phyloP scores from a whole-genome alignment of 2,888 invertebrate genomes.

The Ochlodes sylvanus region DNA sequence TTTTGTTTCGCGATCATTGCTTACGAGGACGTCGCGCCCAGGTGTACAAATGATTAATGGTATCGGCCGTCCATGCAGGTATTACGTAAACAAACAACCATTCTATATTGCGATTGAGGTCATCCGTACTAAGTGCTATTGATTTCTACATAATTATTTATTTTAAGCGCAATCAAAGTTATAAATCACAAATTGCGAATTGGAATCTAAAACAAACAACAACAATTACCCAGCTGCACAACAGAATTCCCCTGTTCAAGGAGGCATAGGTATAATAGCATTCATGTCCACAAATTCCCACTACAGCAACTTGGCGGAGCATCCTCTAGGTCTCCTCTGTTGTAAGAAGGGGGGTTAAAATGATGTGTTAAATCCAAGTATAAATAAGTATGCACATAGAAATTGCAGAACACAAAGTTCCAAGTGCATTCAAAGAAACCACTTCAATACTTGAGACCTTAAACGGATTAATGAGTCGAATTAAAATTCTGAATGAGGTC shows the following conservation, averaged over 20 bases:
- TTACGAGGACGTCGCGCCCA: slow-evolving; percentile 9
- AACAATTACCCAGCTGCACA: too few species aligned
- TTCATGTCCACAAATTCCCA: too few species aligned
- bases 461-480: slow-evolving; percentile 37
- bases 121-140: not conserved
- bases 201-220: too few species aligned
- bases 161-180: not conserved
- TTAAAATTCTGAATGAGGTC: slow-evolving; percentile 35
- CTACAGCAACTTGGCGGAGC: too few species aligned
- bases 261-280: too few species aligned
- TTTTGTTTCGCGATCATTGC: slow-evolving; percentile 18
- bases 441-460: slow-evolving; percentile 8
- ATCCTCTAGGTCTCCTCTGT: too few species aligned
- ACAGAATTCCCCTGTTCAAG: too few species aligned
- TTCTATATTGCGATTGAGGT: slow-evolving; percentile 5
- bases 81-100: not conserved
- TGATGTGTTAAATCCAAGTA: too few species aligned
- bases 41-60: slow-evolving; percentile 20
- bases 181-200: too few species aligned
- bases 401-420: not conserved
- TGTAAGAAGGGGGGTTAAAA: too few species aligned
- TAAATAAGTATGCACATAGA: too few species aligned
- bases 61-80: slow-evolving; percentile 2
- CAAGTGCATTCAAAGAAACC: slow-evolving; percentile 8
- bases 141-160: not conserved